Conservation (phyloP, 1,140 invertebrate species). For the Teleogryllus occipitalis region DNA sequence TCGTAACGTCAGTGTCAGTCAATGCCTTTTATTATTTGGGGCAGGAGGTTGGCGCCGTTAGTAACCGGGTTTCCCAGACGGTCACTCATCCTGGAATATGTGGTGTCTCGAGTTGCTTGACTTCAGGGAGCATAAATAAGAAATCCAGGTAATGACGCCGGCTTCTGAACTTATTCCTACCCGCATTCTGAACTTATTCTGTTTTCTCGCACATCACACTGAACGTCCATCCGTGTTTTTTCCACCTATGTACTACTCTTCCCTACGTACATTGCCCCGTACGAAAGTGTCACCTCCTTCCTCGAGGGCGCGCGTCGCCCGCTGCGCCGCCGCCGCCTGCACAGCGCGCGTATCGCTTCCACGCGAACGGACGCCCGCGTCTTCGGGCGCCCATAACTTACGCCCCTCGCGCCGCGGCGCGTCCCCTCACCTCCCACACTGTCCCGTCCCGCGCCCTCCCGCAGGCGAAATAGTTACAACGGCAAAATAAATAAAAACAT, state of each 20-base stretch:
- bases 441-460: neutral
- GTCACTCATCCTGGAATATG: too few species aligned
- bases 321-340: neutral
- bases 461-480: conserved; percentile 8
- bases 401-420: neutral
- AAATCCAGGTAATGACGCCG: too few species aligned
- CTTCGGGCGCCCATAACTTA: conserved; percentile 16
- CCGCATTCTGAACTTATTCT: too few species aligned
- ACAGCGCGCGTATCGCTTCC: conserved; percentile 13
- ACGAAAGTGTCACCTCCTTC: neutral
- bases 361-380: conserved; percentile 11
- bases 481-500: conserved; percentile 16
- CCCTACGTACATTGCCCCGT: too few species aligned
- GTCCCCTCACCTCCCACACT: too few species aligned
- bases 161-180: too few species aligned
- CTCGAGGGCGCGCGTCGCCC: neutral
- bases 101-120: too few species aligned
- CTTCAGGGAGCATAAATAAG: too few species aligned
- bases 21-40: too few species aligned
- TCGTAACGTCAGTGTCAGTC: too few species aligned
- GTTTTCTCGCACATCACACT: neutral
- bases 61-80: too few species aligned
- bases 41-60: too few species aligned
- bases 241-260: neutral
- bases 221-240: neutral